These are phyloP conservation scores for Erpetoichthys calabaricus DNA, from an alignment of 2,797 vertebrate species.

Conservation along the genomic window DNA sequence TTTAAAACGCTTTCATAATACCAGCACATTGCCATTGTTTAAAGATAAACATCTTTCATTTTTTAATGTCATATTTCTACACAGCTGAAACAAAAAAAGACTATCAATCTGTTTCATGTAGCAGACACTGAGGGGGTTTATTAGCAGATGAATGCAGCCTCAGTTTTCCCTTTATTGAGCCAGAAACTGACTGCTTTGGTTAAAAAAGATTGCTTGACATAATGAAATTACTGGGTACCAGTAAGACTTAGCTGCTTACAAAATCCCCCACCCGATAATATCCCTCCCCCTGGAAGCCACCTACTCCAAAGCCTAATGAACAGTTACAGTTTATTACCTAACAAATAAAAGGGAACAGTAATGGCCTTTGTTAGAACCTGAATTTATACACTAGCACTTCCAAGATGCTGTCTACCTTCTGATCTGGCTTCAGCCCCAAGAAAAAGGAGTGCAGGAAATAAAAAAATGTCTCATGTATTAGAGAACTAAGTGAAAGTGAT, in stretches of 20 bases:
- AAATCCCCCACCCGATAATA: background rate
- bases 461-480: background rate
- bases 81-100: background rate
- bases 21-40: background rate
- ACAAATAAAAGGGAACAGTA: background rate
- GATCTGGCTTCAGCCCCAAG: background rate
- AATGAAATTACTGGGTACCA: slow-evolving; percentile 1
- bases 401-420: background rate
- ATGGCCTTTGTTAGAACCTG: background rate
- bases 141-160: background rate
- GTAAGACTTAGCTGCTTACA: background rate
- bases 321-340: background rate
- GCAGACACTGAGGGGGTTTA: slow-evolving; percentile 1
- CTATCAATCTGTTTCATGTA: slow-evolving; percentile 2
- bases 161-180: slow-evolving; percentile 1
- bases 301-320: slow-evolving; percentile 3
- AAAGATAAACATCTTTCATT: slow-evolving; percentile 10
- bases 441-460: background rate
- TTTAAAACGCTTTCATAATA: background rate
- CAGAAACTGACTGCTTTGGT: slow-evolving; percentile 2
- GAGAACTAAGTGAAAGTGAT: background rate
- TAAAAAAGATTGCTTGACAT: background rate
- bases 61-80: slow-evolving; percentile 3
- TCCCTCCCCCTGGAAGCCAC: background rate
- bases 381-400: background rate